Evolutionary conservation across 2,888 invertebrate genomes (phyloP), one percentile per base, ranked within the genome.

Genomic region (Labia minor): DNA sequence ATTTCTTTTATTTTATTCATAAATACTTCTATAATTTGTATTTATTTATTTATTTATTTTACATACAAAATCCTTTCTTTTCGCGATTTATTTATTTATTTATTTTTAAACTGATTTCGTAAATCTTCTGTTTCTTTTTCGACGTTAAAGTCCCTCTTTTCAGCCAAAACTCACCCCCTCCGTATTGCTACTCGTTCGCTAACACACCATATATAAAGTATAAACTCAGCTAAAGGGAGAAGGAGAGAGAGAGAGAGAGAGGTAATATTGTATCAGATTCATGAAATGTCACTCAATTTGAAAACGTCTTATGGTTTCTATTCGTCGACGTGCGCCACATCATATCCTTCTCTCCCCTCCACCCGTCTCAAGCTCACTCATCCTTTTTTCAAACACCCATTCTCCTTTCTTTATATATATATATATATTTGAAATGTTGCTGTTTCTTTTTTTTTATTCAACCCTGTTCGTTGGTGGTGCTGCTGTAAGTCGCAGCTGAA

Each of bases 221-320:
- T 26, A 26, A 26, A 26, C 26, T 26, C 26, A 26, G n/a, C n/a
- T n/a, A n/a, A n/a, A n/a, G n/a, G n/a, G n/a, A n/a, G n/a, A n/a
- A n/a, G n/a, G n/a, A n/a, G n/a, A 33, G 11, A 8, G 11, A 16
- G 16, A 10, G 8, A 49, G 49, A 49, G 49, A n/a, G 49, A 49
- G 49, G 49, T 49, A 49, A 49, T 49, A 49, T 49, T 49, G 49
- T 49, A 49, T 49, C 49, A 49, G 49, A 49, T 49, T 49, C 49
- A 49, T 49, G 49, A 49, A 49, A 49, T 49, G 49, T 49, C 49
- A 49, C 49, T 49, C 49, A 49, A 49, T 49, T 49, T 49, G 14
- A 49, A 49, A 49, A 49, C 49, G 49, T 49, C 49, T 49, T 49
- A 49, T 49, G 49, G 49, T 49, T 49, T 49, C 49, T 16, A 49